These are phyloP conservation scores for Paracentrotus lividus DNA, from an alignment of 53 echinoderm and acorn worm genomes.

Conservation along the genomic window DNA sequence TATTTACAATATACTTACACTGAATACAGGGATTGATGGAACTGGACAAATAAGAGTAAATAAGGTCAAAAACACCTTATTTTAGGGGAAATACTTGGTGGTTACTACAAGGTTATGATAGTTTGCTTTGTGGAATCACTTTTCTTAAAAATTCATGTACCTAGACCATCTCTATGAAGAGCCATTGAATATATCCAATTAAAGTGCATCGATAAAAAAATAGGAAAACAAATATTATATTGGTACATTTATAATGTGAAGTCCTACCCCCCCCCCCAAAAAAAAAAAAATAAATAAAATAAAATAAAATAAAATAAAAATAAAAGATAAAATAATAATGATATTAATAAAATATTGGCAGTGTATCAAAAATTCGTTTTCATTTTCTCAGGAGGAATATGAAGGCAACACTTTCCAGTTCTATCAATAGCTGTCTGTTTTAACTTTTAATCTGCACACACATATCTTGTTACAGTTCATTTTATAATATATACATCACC, in stretches of 20 bases:
- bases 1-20: constrained; percentile 36
- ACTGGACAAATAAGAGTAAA: not conserved
- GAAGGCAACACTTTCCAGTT: not conserved
- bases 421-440: constrained; percentile 10
- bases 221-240: too few relatives aligned
- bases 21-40: constrained; percentile 30
- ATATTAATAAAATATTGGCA: too few relatives aligned
- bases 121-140: not conserved
- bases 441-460: constrained; percentile 11
- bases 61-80: not conserved
- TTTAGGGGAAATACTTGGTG: not conserved
- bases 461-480: not conserved
- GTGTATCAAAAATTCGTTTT: not conserved
- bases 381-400: not conserved
- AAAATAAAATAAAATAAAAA: too few relatives aligned
- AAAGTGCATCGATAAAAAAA: too few relatives aligned
- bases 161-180: not conserved
- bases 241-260: too few relatives aligned
- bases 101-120: not conserved
- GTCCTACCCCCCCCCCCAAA: too few relatives aligned
- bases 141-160: too few relatives aligned
- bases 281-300: too few relatives aligned
- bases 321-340: too few relatives aligned
- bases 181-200: not conserved
- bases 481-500: constrained; percentile 41